Evolutionary conservation across 2,888 invertebrate genomes (phyloP).

Genomic region (Lasius fuliginosus): DNA sequence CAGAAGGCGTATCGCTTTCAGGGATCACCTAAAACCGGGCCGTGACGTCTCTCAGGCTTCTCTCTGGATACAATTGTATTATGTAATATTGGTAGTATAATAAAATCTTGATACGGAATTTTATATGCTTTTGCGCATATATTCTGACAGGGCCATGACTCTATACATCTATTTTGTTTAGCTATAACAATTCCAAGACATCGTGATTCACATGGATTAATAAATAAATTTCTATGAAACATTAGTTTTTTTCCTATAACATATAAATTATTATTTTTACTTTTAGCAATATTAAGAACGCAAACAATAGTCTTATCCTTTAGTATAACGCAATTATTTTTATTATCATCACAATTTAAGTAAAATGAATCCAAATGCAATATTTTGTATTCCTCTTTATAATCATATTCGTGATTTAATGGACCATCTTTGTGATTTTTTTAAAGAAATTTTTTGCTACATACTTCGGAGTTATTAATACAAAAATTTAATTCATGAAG

Average conservation of each 20-base stretch:
- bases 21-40: too few relatives aligned
- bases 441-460: too few relatives aligned
- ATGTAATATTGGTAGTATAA: slow-evolving; percentile 3
- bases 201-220: background rate
- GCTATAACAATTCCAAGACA: background rate
- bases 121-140: background rate
- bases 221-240: background rate
- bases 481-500: too few relatives aligned
- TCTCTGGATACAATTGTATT: background rate
- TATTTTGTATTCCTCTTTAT: background rate
- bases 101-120: background rate
- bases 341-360: background rate
- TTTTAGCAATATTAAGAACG: background rate
- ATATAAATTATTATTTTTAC: background rate
- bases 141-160: background rate
- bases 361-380: background rate
- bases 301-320: background rate
- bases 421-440: too few relatives aligned
- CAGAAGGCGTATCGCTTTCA: too few relatives aligned
- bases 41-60: too few relatives aligned
- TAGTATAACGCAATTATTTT: background rate
- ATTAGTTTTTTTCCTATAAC: background rate
- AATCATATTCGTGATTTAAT: too few relatives aligned
- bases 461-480: too few relatives aligned
- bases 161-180: background rate